Evolutionary conservation across 2,113 vertebrate species (phyloP), one percentile per base, ranked within the genome.

Genomic region (Brachyistius frenatus): DNA sequence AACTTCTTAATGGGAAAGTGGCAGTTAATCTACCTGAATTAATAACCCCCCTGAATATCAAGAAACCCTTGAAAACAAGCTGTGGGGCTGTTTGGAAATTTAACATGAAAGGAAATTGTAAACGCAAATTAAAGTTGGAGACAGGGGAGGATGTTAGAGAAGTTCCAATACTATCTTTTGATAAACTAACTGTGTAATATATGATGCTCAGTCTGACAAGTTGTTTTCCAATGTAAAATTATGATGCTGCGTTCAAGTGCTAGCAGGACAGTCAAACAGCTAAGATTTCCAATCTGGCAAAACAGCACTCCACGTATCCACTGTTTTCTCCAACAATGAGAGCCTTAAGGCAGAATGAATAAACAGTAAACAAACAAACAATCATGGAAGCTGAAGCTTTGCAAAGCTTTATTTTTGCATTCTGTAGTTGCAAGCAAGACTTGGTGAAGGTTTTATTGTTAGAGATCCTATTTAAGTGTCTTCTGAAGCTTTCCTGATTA

Each of bases 1-100:
- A 76, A 86, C 88, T 88, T 90, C 83, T 86, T 90, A 90, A 89
- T 91, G 79, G 82, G 85, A 88, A 84, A 37, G 73, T 85, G 88
- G 88, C 90, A 71, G 85, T 80, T 70, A 73, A 71, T 85, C 83
- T 39, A 85, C 79, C 76, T 86, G 82, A 92, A 89, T 89, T 87
- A 92, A 92, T 89, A 78, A 88, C 81, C 71, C 77, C 72, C 58
- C 71, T 87, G 80, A 92, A 91, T 74, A 85, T 76, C 62, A 91
- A 90, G 80, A 80, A 75, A 79, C 30, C 33, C 36, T 73, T 36
- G 57, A 83, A 76, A 92, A 87, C 74, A 78, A 66, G 65, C 77
- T 5, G 52, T 16, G 82, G 30, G 35, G 71, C 66, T 10, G 36
- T 39, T 65, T 36, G 49, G 6, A 81, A 85, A 72, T 78, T 2